Conservation (phyloP, 2,888 invertebrate species). For the Drymonia ruficornis region DNA sequence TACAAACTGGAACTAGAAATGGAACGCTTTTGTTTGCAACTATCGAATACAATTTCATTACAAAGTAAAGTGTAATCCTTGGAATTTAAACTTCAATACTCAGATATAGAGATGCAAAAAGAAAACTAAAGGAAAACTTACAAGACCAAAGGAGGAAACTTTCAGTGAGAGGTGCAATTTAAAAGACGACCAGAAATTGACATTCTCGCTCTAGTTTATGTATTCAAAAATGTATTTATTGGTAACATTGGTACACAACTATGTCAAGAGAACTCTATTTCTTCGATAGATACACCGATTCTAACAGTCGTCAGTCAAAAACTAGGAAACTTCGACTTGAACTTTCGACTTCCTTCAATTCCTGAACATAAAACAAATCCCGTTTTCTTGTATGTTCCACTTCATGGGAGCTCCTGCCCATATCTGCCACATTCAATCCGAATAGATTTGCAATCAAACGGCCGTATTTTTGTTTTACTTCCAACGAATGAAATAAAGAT, state of each 20-base stretch:
- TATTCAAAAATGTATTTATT: too few relatives aligned
- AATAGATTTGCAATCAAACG: constrained; percentile 30
- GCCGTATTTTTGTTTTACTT: constrained; percentile 35
- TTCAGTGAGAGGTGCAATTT: constrained; percentile 10
- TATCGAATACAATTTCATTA: neutral
- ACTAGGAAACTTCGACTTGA: too few relatives aligned
- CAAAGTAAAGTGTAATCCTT: constrained; percentile 13
- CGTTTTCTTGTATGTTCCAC: neutral
- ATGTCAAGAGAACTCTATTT: neutral
- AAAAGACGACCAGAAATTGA: constrained; percentile 7
- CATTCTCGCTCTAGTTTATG: too few relatives aligned
- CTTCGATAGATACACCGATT: neutral
- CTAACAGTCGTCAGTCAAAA: neutral
- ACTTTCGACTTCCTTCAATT: neutral
- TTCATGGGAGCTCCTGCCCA: constrained; percentile 8
- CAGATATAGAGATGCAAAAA: constrained; percentile 7
- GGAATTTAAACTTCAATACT: constrained; percentile 7
- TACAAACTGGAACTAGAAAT: too few relatives aligned
- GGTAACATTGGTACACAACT: too few relatives aligned
- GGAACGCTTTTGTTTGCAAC: neutral
- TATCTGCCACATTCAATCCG: constrained; percentile 14
- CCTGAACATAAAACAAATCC: neutral
- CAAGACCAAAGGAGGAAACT: constrained; percentile 15
- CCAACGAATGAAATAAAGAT: constrained; percentile 40
- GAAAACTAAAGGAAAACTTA: constrained; percentile 17